phyloP scores from a whole-genome alignment of 30 jellyfish, hydroid and myxozoan genomes.

The Hydra vulgaris region DNA sequence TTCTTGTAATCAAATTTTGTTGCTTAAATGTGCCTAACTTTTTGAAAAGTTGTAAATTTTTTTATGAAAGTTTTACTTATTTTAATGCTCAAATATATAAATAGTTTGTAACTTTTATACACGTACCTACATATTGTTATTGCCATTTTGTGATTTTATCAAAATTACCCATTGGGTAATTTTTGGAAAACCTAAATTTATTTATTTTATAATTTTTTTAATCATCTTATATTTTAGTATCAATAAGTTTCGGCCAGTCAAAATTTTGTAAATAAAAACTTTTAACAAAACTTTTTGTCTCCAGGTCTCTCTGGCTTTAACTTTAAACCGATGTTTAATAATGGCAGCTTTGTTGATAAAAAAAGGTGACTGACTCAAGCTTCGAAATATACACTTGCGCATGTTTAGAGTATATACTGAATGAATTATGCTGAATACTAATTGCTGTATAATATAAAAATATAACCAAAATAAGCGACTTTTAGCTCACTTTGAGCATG shows the following conservation, averaged over 20 bases:
- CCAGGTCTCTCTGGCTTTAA: background rate
- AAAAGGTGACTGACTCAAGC: slow-evolving; percentile 30
- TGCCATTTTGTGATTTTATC: no score
- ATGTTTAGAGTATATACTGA: background rate
- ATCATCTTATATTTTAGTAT: no score
- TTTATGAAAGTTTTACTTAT: no score
- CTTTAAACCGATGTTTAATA: slow-evolving; percentile 26
- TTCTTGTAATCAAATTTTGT: no score
- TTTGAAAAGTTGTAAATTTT: no score
- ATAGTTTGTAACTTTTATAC: no score
- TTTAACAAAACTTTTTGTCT: background rate
- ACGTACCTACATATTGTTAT: no score
- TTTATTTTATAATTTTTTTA: no score
- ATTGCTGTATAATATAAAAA: slow-evolving; percentile 1
- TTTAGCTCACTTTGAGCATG: background rate
- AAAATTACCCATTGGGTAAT: no score
- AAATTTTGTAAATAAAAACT: background rate
- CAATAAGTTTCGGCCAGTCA: background rate
- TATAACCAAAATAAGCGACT: background rate
- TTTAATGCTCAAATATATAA: no score
- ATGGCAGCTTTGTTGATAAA: slow-evolving; percentile 39
- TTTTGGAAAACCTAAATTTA: no score
- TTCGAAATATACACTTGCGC: background rate
- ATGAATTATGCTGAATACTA: background rate
- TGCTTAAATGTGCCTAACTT: no score